Conservation (phyloP, 2,888 invertebrate species). For the Linyphia triangularis region DNA sequence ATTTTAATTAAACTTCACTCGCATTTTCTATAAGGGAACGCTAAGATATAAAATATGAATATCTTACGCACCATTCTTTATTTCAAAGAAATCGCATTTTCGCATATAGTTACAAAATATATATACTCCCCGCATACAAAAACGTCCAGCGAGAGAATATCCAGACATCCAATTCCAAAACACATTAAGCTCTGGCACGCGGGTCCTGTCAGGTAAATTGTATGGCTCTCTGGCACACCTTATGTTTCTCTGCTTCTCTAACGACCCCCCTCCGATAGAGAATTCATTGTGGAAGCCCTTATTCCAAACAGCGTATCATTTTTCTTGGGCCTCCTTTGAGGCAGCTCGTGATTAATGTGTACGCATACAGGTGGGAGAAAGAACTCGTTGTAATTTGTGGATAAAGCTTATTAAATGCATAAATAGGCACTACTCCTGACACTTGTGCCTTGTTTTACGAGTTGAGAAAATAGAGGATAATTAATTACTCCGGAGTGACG, state of each 20-base stretch:
- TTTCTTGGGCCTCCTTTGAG: constrained; percentile 30
- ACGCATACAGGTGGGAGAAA: constrained; percentile 32
- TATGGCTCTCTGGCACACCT: not conserved
- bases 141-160: no score
- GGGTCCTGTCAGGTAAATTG: not conserved
- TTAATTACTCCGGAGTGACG: constrained; percentile 4
- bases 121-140: no score
- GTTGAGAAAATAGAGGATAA: not conserved
- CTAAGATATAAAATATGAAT: no score
- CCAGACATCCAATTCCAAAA: not conserved
- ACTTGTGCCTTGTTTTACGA: constrained; percentile 29
- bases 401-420: constrained; percentile 53
- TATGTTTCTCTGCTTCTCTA: not conserved
- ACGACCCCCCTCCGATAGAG: constrained; percentile 16
- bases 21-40: no score
- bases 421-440: constrained; percentile 16
- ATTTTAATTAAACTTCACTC: no score
- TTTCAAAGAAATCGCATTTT: no score
- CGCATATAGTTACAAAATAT: no score
- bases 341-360: constrained; percentile 36
- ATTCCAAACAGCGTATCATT: constrained; percentile 27
- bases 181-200: constrained; percentile 14
- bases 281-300: constrained; percentile 28
- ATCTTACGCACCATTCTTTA: no score
- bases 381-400: constrained; percentile 34